Percentiles rank a stretch among this genome's conserved stretches.
These are phyloP conservation scores for Capreolus pygargus DNA, from an alignment of 2,113 vertebrate genomes.

Conservation along the genomic window DNA sequence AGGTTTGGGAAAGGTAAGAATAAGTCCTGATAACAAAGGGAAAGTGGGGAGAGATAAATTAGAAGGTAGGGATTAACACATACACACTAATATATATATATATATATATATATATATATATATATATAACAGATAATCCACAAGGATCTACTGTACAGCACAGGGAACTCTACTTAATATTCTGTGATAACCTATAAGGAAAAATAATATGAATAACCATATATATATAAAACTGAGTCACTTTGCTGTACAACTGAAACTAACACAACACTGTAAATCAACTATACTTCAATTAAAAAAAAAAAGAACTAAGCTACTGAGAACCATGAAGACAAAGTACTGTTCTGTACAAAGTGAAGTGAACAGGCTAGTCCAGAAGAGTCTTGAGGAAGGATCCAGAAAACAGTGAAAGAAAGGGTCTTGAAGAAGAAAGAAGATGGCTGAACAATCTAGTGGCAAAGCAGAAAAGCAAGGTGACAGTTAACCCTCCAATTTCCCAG, in stretches of 20 bases:
- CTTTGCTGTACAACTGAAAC: not conserved
- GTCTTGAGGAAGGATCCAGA: not conserved
- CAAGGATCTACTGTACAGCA: not conserved
- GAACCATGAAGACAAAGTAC: not conserved
- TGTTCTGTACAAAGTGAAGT: not conserved
- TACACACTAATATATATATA: not conserved
- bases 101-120: too few species aligned
- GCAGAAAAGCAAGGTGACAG: not conserved
- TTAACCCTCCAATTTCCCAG: not conserved
- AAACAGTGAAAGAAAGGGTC: not conserved
- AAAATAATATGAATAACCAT: not conserved
- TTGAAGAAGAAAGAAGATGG: not conserved
- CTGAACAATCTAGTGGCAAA: not conserved
- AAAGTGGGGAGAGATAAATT: not conserved
- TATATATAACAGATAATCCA: not conserved
- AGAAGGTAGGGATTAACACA: not conserved
- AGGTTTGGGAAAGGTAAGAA: not conserved
- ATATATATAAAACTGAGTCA: not conserved
- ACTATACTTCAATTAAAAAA: not conserved
- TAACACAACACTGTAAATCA: not conserved
- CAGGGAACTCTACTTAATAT: not conserved
- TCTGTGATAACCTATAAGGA: not conserved
- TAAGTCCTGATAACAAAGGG: not conserved
- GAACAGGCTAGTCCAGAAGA: not conserved
- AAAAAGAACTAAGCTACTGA: not conserved